phyloP scores from a whole-genome alignment of 2,797 vertebrate species.

The Trematomus bernacchii region DNA sequence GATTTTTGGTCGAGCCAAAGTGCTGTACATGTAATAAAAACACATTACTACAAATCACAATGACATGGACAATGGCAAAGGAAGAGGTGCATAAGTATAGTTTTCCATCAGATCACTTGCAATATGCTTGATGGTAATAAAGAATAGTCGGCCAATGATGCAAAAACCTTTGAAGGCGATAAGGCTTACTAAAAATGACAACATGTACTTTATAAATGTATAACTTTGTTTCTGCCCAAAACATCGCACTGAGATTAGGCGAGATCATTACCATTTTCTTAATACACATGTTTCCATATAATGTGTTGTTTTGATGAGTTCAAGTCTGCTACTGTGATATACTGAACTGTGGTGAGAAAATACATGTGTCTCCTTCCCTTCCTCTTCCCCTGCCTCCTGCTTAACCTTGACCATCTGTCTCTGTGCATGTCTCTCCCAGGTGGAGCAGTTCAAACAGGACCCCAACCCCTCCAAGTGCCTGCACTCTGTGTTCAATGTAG shows the following conservation, averaged over 20 bases:
- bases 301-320: constrained; percentile 9
- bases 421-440: constrained; percentile 78
- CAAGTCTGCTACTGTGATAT: not conserved
- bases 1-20: too few species aligned
- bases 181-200: not conserved
- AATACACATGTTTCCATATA: not conserved
- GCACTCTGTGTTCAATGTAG: constrained; percentile 92
- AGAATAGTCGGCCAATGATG: too few species aligned
- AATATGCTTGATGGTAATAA: too few species aligned
- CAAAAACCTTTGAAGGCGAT: too few species aligned
- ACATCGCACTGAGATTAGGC: not conserved
- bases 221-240: not conserved
- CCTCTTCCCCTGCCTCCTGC: not conserved
- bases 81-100: too few species aligned
- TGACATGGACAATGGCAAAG: too few species aligned
- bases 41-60: too few species aligned
- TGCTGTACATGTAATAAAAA: too few species aligned
- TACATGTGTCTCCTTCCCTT: not conserved
- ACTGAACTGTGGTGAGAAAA: not conserved
- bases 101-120: too few species aligned
- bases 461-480: constrained; percentile 94
- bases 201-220: not conserved
- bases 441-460: constrained; percentile 97
- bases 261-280: not conserved
- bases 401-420: constrained; percentile 15